Conservation (phyloP, 2,113 vertebrate genomes). For the Oryzias melastigma region DNA sequence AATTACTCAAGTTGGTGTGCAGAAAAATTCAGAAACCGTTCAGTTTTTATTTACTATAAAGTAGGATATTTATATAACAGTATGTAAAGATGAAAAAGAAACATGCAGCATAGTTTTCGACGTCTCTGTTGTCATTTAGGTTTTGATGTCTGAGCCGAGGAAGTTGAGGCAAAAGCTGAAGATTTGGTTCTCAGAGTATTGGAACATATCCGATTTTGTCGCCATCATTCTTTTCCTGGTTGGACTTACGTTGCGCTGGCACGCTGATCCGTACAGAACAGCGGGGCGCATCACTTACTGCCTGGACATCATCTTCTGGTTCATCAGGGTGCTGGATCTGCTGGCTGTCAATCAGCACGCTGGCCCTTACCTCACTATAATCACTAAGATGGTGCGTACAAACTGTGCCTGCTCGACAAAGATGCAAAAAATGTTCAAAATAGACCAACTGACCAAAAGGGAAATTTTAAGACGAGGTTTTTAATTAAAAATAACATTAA, state of each 20-base stretch:
- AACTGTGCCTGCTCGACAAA: not conserved
- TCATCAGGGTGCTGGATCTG: constrained; percentile 88
- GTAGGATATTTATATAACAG: no score
- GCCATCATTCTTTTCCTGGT: constrained; percentile 88
- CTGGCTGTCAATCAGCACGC: constrained; percentile 94
- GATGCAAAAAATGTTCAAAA: not conserved
- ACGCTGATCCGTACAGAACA: constrained; percentile 68
- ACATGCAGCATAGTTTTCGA: not conserved
- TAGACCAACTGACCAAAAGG: no score
- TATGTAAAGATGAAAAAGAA: no score
- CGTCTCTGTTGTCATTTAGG: constrained; percentile 64
- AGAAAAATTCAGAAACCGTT: not conserved
- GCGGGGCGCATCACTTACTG: constrained; percentile 88
- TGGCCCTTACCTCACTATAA: constrained; percentile 96
- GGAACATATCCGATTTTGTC: constrained; percentile 90
- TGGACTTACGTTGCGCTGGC: constrained; percentile 85
- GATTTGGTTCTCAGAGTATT: constrained; percentile 95
- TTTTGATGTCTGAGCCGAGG: constrained; percentile 89
- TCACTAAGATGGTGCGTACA: constrained; percentile 92
- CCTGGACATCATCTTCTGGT: constrained; percentile 98
- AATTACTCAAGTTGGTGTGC: not conserved
- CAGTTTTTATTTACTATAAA: no score
- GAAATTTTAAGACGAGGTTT: no score
- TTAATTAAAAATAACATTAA: no score
- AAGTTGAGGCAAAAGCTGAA: constrained; percentile 91